Evolutionary conservation across 2,888 invertebrate species (phyloP).

Genomic region (Heliconius sara): DNA sequence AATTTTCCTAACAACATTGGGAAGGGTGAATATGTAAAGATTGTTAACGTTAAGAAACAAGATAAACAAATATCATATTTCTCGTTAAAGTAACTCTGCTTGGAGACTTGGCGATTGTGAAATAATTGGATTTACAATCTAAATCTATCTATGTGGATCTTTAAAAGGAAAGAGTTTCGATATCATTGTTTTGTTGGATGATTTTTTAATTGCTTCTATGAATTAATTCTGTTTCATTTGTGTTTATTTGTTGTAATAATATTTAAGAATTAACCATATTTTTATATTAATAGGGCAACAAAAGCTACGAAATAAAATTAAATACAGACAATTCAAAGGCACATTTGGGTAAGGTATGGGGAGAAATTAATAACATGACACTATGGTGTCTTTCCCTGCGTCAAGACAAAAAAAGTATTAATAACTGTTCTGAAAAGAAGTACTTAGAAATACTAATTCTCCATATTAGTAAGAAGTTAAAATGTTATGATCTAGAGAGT

Average conservation of each 20-base stretch:
- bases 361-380: no score
- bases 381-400: no score
- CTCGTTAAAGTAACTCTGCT: slow-evolving; percentile 22
- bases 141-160: slow-evolving; percentile 6
- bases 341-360: no score
- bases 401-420: no score
- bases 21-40: slow-evolving; percentile 36
- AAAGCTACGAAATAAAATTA: no score
- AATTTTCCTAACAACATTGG: slow-evolving; percentile 40
- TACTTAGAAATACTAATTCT: no score
- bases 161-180: neutral
- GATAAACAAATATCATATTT: slow-evolving; percentile 22
- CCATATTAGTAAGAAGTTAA: no score
- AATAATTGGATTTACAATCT: slow-evolving; percentile 24
- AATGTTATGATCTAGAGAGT: no score
- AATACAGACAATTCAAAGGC: no score
- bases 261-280: neutral
- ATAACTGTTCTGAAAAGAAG: no score
- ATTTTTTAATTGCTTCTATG: neutral
- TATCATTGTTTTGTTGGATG: neutral
- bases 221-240: neutral
- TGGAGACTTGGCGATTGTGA: slow-evolving; percentile 17
- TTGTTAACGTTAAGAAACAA: slow-evolving; percentile 21
- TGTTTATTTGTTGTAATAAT: neutral
- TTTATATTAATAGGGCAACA: no score